phyloP scores from a whole-genome alignment of 2,113 vertebrate genomes.

The Hipposideros armiger region DNA sequence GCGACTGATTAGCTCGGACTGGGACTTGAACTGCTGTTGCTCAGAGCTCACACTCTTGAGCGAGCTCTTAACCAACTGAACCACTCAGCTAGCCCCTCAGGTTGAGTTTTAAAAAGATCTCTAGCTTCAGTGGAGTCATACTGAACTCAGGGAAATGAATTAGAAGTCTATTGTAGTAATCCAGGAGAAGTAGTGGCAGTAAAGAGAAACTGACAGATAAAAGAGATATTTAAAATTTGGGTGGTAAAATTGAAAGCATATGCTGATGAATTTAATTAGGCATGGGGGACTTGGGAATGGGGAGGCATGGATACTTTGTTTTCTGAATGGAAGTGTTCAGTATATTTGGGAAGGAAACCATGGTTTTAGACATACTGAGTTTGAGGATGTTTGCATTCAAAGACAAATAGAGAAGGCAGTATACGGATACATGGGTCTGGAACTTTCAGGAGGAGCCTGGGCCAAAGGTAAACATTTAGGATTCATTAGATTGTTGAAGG shows the following conservation, averaged over 20 bases:
- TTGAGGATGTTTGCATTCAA: not conserved
- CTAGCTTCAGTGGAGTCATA: not conserved
- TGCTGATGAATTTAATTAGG: not conserved
- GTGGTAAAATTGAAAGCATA: not conserved
- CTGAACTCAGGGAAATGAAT: not conserved
- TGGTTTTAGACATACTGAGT: not conserved
- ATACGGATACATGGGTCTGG: not conserved
- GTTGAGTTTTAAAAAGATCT: conserved; percentile 21
- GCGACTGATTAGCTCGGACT: too few relatives aligned
- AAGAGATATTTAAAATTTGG: not conserved
- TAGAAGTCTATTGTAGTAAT: not conserved
- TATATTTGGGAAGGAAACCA: not conserved
- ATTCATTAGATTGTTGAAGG: not conserved
- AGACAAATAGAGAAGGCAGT: not conserved
- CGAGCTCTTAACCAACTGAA: too few relatives aligned
- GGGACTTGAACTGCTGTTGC: too few relatives aligned
- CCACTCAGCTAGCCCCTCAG: too few relatives aligned
- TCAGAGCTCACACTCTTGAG: too few relatives aligned
- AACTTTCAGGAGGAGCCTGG: not conserved
- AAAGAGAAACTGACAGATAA: not conserved
- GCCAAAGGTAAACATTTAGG: not conserved
- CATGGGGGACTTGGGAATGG: not conserved
- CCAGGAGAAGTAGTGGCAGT: not conserved
- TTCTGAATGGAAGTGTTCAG: not conserved
- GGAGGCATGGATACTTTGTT: not conserved